A percentile compares a stretch with the other conserved stretches of the same genome.
Evolutionary conservation across 2,888 invertebrate species (phyloP).

Genomic region (Tetramorium bicarinatum): DNA sequence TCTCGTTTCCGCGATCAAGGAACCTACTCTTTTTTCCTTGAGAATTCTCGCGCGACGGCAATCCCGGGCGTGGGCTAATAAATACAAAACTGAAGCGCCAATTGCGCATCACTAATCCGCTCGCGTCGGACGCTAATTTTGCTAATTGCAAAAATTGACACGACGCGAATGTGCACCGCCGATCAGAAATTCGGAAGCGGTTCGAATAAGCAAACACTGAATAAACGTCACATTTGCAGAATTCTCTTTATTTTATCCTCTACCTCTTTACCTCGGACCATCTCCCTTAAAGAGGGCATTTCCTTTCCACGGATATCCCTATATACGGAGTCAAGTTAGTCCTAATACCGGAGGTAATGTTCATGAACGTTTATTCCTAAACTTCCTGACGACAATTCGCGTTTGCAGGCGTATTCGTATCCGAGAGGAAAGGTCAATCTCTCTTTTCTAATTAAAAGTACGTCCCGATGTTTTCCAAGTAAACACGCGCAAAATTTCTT

Average conservation of each 20-base stretch:
- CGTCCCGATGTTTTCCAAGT: not conserved
- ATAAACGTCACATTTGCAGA: not conserved
- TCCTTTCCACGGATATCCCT: not conserved
- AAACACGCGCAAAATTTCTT: conserved; percentile 40
- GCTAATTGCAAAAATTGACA: not conserved
- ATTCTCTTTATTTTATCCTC: not conserved
- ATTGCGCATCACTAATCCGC: not conserved
- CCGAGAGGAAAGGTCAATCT: not conserved
- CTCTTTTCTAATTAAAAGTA: conserved; percentile 21
- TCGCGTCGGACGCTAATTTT: not conserved
- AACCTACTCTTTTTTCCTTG: not conserved
- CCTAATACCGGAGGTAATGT: not conserved
- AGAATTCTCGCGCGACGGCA: not conserved
- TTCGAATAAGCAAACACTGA: not conserved
- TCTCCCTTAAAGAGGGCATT: not conserved
- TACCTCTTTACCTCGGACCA: not conserved
- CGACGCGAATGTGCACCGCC: not conserved
- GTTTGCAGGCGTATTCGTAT: not conserved
- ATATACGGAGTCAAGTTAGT: not conserved
- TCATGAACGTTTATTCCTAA: not conserved
- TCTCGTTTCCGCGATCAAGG: conserved; percentile 32
- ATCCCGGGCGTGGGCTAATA: no score
- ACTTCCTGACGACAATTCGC: not conserved
- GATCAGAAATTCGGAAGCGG: not conserved
- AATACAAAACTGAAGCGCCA: not conserved